Base-by-base conservation (phyloP, 2,888 invertebrate species). In the Neoaliturus tenellus region DNA sequence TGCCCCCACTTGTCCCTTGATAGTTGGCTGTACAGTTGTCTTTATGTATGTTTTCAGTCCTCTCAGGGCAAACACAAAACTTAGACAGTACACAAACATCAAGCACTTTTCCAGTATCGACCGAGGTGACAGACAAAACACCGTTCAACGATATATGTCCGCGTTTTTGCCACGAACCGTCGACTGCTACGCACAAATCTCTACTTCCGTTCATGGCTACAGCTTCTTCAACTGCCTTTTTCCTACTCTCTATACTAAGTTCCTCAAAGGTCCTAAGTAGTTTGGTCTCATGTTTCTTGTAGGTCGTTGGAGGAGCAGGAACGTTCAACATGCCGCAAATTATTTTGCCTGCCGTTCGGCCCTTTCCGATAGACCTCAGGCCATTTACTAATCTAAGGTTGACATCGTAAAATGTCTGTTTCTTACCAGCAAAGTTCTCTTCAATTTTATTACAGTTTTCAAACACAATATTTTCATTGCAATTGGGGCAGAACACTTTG, bases 1-100 rank as follows among this genome's bases (percentile, higher is more conserved):
- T 86, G 14, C 85, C 85, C n/a, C 85, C 86, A 84, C 86, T 86
- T 12, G 82, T 83, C 44, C 85, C 82, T 31, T 25, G 31, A 71
- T 85, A 86, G 83, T 86, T 87, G 25, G 85, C 85, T 23, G 20
- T 41, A 73, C 86, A 87, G 10, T 23, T 33, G 8, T 28, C 80
- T 33, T 33, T 33, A 80, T 80, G 58, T 6, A 33, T 31, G 58
- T 58, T 80, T 35, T 48, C 51, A 44, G 28, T 12, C 48, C 51
- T 78, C 14, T 78, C 5, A 51, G 48, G 78, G 39, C 78, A 80
- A 31, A 33, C 35, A 58, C 80, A 80, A 33, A 31, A 80, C 55
- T 80, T 80, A 35, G 58, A 55, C 58, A 55, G 5, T 55, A 80
- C 28, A 51, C 51, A 25, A 31, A 80, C 51, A 51, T 80, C 80